Base-by-base conservation (phyloP, 2,888 invertebrate species). In the Lycophotia porphyrea region DNA sequence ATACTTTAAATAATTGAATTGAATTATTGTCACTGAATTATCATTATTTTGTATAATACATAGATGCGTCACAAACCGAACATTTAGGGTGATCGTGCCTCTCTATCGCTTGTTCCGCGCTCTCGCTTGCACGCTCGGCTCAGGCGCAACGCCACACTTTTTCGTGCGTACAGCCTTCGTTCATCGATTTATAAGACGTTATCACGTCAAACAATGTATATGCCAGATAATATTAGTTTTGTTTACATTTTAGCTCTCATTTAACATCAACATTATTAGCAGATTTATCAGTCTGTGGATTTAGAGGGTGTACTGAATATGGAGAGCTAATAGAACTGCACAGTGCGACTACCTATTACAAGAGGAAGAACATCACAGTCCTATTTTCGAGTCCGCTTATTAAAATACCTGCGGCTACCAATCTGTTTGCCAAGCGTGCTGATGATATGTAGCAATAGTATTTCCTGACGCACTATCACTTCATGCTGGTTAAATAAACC, bases 191-290 rank as follows among this genome's bases (percentile, higher is more conserved):
- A n/a, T n/a, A n/a, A n/a, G n/a, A n/a, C n/a, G n/a, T n/a, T n/a
- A n/a, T n/a, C n/a, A n/a, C n/a, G n/a, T n/a, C n/a, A n/a, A n/a
- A n/a, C n/a, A n/a, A n/a, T n/a, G n/a, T n/a, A n/a, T n/a, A n/a
- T n/a, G n/a, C 75, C 42, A 82, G 73, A 76, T 73, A 71, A 81
- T 58, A 34, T 49, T 63, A 61, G 63, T 34, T 61, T 39, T 58
- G 42, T 69, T 74, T 39, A 63, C 44, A 47, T 65, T 68, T 58
- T 60, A 74, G 60, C 68, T 76, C 79, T 72, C 49, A 58, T 39
- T 76, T 75, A 65, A 66, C 5, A 64, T 39, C 18, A 77, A 58
- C 44, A 47, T 31, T 9, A 72, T 34, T 67, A 71, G 0, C 44
- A 68, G 36, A 67, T 71, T 49, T 39, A 58, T 24, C 34, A 24